A percentile compares a stretch with the other conserved stretches of the same genome.
phyloP scores from a whole-genome alignment of 37 sponge, comb jelly and placozoan species.

The Ianthella basta region DNA sequence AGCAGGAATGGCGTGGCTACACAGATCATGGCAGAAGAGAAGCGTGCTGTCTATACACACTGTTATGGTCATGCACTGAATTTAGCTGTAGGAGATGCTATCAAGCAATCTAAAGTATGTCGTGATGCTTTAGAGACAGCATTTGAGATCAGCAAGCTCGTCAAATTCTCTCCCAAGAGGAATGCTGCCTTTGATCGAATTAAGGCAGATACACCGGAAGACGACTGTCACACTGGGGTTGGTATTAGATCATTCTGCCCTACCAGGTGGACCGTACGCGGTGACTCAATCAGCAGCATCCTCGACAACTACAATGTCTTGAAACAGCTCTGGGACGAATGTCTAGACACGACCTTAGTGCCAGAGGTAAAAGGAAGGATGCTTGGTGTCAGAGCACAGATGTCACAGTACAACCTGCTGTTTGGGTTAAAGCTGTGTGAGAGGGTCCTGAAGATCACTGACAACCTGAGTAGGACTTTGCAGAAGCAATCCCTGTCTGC shows the following conservation, averaged over 20 bases:
- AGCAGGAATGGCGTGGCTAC: slow-evolving; percentile 48
- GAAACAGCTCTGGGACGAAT: slow-evolving; percentile 35
- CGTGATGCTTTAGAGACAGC: slow-evolving; percentile 47
- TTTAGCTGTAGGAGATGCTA: slow-evolving; percentile 41
- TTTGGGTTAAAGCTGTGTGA: slow-evolving; percentile 34
- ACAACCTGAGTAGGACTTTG: slow-evolving; percentile 50
- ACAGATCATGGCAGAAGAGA: slow-evolving; percentile 38
- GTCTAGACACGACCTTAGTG: slow-evolving; percentile 31
- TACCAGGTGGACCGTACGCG: slow-evolving; percentile 63
- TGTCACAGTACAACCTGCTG: not conserved
- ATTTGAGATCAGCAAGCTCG: slow-evolving; percentile 38
- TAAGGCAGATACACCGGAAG: slow-evolving; percentile 34
- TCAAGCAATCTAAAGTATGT: slow-evolving; percentile 50
- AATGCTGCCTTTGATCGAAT: slow-evolving; percentile 56
- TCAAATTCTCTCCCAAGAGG: slow-evolving; percentile 46
- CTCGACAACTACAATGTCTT: slow-evolving; percentile 38
- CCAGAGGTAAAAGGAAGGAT: slow-evolving; percentile 39
- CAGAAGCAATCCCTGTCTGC: slow-evolving; percentile 51
- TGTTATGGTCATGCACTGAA: slow-evolving; percentile 48
- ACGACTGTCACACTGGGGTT: not conserved
- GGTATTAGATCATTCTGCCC: slow-evolving; percentile 59
- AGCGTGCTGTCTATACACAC: slow-evolving; percentile 34
- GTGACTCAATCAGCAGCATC: slow-evolving; percentile 54
- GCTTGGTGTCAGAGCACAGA: slow-evolving; percentile 29
- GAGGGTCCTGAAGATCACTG: slow-evolving; percentile 36